phyloP scores from a whole-genome alignment of 2,888 invertebrate species.

The Caenorhabditis imperialis region DNA sequence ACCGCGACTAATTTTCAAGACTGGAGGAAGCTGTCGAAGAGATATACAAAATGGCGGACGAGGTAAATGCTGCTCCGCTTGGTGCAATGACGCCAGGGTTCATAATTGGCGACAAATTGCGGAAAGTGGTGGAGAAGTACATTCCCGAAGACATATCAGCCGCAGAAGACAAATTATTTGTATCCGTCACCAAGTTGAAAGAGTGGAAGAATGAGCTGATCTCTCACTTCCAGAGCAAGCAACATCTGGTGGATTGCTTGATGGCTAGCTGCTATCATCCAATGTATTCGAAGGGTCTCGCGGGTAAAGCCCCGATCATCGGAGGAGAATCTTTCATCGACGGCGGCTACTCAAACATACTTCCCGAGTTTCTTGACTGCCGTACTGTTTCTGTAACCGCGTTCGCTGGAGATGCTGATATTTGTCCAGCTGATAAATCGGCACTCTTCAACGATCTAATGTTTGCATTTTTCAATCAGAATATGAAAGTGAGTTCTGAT shows the following conservation, averaged over 20 bases:
- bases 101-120: conserved; percentile 65
- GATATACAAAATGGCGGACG: conserved; percentile 74
- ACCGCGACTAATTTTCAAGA: too few species aligned
- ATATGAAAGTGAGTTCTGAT: conserved; percentile 67
- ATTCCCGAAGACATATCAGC: conserved; percentile 67
- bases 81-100: conserved; percentile 77
- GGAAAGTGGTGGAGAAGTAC: conserved; percentile 63
- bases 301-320: conserved; percentile 84
- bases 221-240: conserved; percentile 57
- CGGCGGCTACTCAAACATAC: conserved; percentile 94
- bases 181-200: conserved; percentile 60
- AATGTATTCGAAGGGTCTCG: conserved; percentile 88
- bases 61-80: conserved; percentile 68
- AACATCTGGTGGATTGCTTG: conserved; percentile 77
- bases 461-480: conserved; percentile 74
- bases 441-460: conserved; percentile 70
- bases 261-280: conserved; percentile 89
- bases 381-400: conserved; percentile 96
- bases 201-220: conserved; percentile 68
- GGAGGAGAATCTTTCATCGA: conserved; percentile 86
- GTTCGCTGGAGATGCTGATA: conserved; percentile 84
- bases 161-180: conserved; percentile 61
- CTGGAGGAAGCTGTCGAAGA: conserved; percentile 65
- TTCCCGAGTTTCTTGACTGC: conserved; percentile 89
- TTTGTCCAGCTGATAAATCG: conserved; percentile 68